These are phyloP conservation scores for Teleopsis dalmanni DNA, from an alignment of 1,140 invertebrate genomes.

Conservation along the genomic window DNA sequence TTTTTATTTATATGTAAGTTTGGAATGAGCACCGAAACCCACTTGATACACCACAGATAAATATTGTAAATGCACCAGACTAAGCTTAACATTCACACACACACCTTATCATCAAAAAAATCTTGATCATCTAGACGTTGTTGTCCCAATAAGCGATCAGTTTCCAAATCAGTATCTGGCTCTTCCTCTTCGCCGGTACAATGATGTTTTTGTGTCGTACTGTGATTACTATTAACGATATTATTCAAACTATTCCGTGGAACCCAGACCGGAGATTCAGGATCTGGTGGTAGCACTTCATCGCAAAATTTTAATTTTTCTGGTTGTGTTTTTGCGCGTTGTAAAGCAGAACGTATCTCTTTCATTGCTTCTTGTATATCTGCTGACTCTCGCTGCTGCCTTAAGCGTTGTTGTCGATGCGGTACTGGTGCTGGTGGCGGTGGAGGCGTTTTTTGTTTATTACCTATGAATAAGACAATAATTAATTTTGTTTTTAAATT, in stretches of 20 bases:
- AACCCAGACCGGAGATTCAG: conserved; percentile 40
- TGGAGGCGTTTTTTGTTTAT: conserved; percentile 16
- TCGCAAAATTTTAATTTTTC: conserved; percentile 40
- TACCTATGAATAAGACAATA: background rate
- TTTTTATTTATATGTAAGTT: too few species aligned
- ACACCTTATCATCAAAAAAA: conserved; percentile 75
- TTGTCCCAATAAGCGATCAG: conserved; percentile 78
- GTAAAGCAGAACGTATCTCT: conserved; percentile 71
- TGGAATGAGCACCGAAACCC: too few species aligned
- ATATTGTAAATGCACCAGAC: too few species aligned
- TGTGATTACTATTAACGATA: background rate
- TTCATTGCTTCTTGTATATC: conserved; percentile 66
- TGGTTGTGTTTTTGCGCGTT: conserved; percentile 54
- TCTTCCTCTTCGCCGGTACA: conserved; percentile 52
- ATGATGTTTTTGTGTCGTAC: conserved; percentile 8
- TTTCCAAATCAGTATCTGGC: conserved; percentile 81
- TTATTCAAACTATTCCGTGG: conserved; percentile 23
- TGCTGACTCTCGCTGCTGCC: conserved; percentile 15
- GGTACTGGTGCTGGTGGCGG: conserved; percentile 17
- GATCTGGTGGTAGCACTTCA: conserved; percentile 31
- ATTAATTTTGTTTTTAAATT: background rate
- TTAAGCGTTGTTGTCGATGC: conserved; percentile 10
- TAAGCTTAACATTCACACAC: too few species aligned
- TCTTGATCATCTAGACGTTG: conserved; percentile 81
- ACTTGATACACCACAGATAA: too few species aligned